Conservation (phyloP, 2,888 invertebrate species). For the Sinodicranocentrus sp. region DNA sequence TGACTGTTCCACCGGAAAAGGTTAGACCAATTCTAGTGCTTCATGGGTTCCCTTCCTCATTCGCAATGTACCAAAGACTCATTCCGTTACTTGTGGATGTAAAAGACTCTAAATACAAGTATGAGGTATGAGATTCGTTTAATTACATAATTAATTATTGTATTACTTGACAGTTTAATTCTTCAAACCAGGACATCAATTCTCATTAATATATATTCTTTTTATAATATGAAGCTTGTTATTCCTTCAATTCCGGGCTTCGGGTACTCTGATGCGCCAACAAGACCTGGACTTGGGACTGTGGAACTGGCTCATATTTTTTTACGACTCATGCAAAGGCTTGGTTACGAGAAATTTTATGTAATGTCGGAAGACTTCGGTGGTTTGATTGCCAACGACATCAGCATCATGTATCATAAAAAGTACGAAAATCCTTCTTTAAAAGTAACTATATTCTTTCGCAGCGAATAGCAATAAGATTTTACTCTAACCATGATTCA, state of each 20-base stretch:
- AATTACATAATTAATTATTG: background rate
- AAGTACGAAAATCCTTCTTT: slow-evolving; percentile 26
- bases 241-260: slow-evolving; percentile 81
- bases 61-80: slow-evolving; percentile 48
- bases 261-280: slow-evolving; percentile 80
- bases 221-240: slow-evolving; percentile 77
- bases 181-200: no score
- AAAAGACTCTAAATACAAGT: slow-evolving; percentile 46
- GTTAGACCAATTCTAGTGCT: slow-evolving; percentile 50
- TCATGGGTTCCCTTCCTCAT: slow-evolving; percentile 54
- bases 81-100: slow-evolving; percentile 43
- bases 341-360: slow-evolving; percentile 84
- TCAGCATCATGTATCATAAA: slow-evolving; percentile 83
- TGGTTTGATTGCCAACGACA: slow-evolving; percentile 81
- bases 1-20: slow-evolving; percentile 49
- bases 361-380: slow-evolving; percentile 84
- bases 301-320: slow-evolving; percentile 82
- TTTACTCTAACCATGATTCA: no score
- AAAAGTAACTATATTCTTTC: background rate
- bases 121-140: slow-evolving; percentile 33
- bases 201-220: no score
- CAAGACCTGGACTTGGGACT: slow-evolving; percentile 78
- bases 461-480: no score
- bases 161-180: no score
- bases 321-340: slow-evolving; percentile 84